These are phyloP conservation scores for Phasianus colchicus DNA, from an alignment of 2,113 vertebrate genomes.

Conservation along the genomic window DNA sequence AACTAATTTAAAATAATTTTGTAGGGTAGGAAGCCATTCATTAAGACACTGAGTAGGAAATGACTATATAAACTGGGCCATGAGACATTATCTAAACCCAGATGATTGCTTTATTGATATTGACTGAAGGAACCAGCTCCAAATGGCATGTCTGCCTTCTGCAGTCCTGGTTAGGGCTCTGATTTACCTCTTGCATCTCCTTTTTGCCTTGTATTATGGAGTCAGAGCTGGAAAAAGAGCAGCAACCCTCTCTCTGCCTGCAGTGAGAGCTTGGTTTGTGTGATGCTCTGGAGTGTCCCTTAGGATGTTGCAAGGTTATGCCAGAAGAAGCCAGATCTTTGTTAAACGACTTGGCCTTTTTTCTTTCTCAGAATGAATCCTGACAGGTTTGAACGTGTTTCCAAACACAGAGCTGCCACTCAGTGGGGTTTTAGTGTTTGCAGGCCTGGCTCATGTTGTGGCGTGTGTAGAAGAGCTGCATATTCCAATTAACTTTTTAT, in stretches of 20 bases:
- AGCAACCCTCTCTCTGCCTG: neutral
- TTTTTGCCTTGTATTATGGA: neutral
- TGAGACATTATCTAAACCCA: neutral
- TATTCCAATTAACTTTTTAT: slow-evolving; percentile 64
- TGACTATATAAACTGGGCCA: neutral
- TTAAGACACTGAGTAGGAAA: slow-evolving; percentile 11
- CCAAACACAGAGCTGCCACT: neutral
- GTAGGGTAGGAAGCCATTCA: neutral
- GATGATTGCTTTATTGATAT: neutral
- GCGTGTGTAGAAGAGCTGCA: slow-evolving; percentile 19
- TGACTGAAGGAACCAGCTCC: neutral
- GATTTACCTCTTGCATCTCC: neutral
- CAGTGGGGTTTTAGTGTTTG: neutral
- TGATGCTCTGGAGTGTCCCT: fast-evolving
- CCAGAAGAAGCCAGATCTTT: neutral
- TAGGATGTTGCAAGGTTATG: neutral
- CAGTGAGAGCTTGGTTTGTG: neutral
- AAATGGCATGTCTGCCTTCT: neutral
- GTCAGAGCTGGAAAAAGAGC: neutral
- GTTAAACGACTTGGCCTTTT: neutral
- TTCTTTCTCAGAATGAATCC: neutral
- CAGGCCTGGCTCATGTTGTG: neutral
- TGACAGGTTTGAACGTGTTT: slow-evolving; percentile 23
- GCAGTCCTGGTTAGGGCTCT: neutral
- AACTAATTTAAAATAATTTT: neutral